phyloP scores from a whole-genome alignment of 2,888 invertebrate species.

The Dolomedes plantarius region DNA sequence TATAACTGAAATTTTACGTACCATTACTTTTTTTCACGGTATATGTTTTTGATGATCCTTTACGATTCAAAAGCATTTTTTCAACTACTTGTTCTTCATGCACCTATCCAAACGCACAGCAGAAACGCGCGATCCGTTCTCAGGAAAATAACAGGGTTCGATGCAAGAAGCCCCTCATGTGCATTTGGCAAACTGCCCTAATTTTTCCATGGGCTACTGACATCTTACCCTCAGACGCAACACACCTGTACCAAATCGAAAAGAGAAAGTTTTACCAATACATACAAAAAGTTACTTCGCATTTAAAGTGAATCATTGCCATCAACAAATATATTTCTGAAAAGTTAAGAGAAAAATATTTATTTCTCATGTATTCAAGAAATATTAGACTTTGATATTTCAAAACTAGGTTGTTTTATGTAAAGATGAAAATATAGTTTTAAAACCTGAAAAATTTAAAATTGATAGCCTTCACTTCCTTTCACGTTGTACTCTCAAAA shows the following conservation, averaged over 20 bases:
- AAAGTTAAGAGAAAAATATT: too few relatives aligned
- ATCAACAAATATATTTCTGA: too few relatives aligned
- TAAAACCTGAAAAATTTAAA: too few relatives aligned
- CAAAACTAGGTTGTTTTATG: too few relatives aligned
- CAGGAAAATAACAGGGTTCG: neutral
- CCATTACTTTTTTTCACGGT: constrained; percentile 36
- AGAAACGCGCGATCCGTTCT: neutral
- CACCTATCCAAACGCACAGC: neutral
- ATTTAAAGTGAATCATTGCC: too few relatives aligned
- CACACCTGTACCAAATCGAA: neutral
- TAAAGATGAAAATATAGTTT: too few relatives aligned
- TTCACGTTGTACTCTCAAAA: too few relatives aligned
- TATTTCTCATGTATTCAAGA: too few relatives aligned
- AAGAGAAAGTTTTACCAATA: neutral
- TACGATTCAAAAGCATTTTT: constrained; percentile 47
- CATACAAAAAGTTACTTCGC: neutral
- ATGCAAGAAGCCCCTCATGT: constrained; percentile 37
- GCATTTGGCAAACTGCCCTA: constrained; percentile 50
- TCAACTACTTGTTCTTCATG: constrained; percentile 13
- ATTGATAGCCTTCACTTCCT: too few relatives aligned
- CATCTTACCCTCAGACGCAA: neutral
- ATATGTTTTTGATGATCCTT: constrained; percentile 48
- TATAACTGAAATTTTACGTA: constrained; percentile 37
- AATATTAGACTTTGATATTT: too few relatives aligned
- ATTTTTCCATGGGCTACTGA: neutral